These are phyloP conservation scores for Mobula birostris DNA, from an alignment of 2,113 vertebrate genomes.

Conservation along the genomic window DNA sequence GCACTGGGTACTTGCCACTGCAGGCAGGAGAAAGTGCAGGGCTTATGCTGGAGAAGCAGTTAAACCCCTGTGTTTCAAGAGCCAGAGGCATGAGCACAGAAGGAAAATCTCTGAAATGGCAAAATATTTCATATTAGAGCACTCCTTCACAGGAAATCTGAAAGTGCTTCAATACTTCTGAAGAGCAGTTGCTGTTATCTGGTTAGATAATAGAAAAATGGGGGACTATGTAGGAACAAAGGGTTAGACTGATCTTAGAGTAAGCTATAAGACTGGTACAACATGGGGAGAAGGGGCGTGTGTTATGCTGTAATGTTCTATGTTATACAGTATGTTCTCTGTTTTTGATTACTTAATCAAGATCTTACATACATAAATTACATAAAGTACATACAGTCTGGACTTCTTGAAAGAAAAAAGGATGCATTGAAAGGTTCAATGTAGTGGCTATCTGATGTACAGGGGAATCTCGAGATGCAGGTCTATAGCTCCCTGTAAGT, in stretches of 20 bases:
- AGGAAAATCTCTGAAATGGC: background rate
- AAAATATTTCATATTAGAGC: background rate
- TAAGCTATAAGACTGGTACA: no score
- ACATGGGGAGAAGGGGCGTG: no score
- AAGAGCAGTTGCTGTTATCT: background rate
- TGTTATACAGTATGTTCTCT: no score
- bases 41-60: background rate
- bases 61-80: background rate
- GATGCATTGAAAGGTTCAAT: no score
- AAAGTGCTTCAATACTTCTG: background rate
- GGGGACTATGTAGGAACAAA: no score
- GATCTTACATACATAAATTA: background rate
- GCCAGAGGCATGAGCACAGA: background rate
- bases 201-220: no score
- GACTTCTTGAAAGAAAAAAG: background rate
- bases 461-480: no score
- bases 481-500: no score
- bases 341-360: background rate
- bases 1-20: background rate
- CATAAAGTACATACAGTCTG: background rate
- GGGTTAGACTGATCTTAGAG: no score
- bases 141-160: background rate
- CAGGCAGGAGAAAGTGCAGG: background rate
- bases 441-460: no score
- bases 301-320: no score